A percentile compares a stretch with the other conserved stretches of the same genome.
Conservation (phyloP, 2,888 invertebrate genomes). For the Liodrosophila aerea region DNA sequence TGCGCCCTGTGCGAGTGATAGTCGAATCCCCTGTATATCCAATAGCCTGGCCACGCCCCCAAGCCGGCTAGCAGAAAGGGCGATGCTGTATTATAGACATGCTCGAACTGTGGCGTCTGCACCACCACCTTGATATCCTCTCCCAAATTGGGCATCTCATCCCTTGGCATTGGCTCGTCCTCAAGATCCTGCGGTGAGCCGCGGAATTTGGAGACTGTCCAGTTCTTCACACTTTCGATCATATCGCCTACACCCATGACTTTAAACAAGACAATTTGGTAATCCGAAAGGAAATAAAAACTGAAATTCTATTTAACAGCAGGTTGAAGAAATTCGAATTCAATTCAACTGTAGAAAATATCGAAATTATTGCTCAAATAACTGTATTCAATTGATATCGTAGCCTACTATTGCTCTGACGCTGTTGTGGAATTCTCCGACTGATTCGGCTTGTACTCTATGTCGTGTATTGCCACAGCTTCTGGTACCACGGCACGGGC, state of each 20-base stretch:
- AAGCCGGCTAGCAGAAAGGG: constrained; percentile 62
- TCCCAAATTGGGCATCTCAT: constrained; percentile 56
- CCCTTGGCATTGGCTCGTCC: background rate
- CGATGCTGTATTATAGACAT: constrained; percentile 43
- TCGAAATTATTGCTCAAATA: no score
- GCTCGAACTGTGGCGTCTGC: constrained; percentile 49
- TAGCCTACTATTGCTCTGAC: no score
- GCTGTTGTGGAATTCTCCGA: no score
- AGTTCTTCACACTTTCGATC: constrained; percentile 31
- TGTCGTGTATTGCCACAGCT: constrained; percentile 23
- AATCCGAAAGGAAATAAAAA: no score
- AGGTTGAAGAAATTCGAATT: no score
- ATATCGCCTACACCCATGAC: no score
- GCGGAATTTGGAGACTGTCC: constrained; percentile 9
- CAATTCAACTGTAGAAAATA: no score
- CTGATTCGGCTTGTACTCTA: constrained; percentile 12
- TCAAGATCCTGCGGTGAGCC: background rate
- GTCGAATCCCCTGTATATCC: constrained; percentile 66
- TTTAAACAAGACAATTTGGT: no score
- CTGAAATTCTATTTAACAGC: no score
- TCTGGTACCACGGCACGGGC: background rate
- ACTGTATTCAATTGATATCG: no score
- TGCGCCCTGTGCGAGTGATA: constrained; percentile 57
- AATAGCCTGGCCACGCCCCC: constrained; percentile 69
- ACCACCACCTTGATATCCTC: constrained; percentile 59